These are phyloP conservation scores for Falco rusticolus DNA, from an alignment of 2,797 vertebrate genomes.

Conservation along the genomic window DNA sequence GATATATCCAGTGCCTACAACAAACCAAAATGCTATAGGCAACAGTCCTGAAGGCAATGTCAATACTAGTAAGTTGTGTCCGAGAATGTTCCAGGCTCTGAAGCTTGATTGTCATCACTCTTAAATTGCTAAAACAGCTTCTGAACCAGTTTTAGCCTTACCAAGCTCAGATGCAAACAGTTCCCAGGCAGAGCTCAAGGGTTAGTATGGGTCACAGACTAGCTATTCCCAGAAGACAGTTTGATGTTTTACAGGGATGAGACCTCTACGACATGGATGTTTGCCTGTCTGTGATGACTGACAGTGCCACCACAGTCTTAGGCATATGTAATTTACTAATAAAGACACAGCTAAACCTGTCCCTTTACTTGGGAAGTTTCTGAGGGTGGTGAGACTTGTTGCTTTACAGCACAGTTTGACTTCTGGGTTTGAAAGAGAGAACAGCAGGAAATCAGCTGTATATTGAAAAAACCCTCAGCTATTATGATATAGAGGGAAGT, in stretches of 20 bases:
- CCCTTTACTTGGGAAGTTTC: not conserved
- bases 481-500: not conserved
- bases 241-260: not conserved
- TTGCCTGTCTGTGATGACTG: not conserved
- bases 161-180: not conserved
- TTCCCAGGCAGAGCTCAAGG: not conserved
- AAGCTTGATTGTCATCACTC: not conserved
- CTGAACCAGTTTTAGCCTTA: not conserved
- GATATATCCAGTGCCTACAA: not conserved
- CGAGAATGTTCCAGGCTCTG: not conserved
- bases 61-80: not conserved
- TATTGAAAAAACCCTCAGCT: rapidly evolving
- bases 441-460: not conserved
- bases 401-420: not conserved
- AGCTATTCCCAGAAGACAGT: not conserved
- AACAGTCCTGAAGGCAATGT: not conserved
- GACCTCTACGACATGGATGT: not conserved
- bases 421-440: not conserved
- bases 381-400: not conserved
- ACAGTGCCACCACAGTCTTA: not conserved
- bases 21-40: not conserved
- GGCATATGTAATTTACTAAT: not conserved
- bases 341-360: not conserved
- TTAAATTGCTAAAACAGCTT: not conserved
- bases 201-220: not conserved